Conservation (phyloP, 2,797 vertebrate genomes). For the Martes flavigula region DNA sequence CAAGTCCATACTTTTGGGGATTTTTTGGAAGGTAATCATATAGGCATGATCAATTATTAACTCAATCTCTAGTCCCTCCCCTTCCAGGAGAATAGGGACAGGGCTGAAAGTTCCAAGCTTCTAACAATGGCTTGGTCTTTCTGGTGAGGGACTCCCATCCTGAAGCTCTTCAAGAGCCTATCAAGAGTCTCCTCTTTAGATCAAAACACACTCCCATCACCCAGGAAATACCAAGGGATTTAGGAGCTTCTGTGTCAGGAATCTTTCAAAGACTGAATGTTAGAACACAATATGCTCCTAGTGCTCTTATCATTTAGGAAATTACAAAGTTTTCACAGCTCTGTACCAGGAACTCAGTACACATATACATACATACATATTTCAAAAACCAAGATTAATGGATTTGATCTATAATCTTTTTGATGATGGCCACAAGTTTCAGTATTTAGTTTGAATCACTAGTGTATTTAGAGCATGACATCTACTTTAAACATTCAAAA, state of each 20-base stretch:
- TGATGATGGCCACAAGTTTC: neutral
- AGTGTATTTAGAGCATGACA: neutral
- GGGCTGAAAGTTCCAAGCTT: neutral
- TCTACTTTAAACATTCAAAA: conserved; percentile 4
- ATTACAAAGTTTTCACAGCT: neutral
- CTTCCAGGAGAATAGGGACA: neutral
- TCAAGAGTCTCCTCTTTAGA: neutral
- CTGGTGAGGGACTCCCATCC: neutral
- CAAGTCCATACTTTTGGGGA: neutral
- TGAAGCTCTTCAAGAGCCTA: neutral
- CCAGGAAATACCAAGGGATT: neutral
- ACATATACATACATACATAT: neutral
- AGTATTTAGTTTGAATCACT: neutral
- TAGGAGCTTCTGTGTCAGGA: neutral
- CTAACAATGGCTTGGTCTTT: neutral
- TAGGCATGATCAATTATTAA: neutral
- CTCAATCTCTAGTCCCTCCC: neutral
- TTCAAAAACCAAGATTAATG: neutral
- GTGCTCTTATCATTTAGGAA: neutral
- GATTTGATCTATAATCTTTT: conserved; percentile 16
- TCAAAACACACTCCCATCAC: neutral
- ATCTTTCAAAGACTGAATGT: neutral
- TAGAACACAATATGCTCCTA: neutral
- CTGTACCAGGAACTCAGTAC: neutral
- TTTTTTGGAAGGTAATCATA: neutral